These are phyloP conservation scores for Drosophila malerkotliana DNA, from an alignment of 1,140 invertebrate genomes.

Conservation along the genomic window DNA sequence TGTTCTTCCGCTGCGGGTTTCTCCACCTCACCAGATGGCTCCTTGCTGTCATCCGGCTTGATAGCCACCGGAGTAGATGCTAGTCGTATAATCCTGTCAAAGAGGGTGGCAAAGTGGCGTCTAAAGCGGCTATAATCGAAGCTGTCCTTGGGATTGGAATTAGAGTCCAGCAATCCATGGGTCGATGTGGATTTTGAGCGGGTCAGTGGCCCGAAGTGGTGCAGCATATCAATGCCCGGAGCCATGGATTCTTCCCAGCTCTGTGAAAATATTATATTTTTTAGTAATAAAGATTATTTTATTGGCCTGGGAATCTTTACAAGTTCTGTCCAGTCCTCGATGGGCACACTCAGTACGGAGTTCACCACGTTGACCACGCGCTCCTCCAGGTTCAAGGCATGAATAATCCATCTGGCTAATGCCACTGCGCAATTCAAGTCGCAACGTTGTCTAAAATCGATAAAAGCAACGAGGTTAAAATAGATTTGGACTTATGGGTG, in stretches of 20 bases:
- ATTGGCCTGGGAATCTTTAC: conserved; percentile 20
- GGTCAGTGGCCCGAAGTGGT: conserved; percentile 78
- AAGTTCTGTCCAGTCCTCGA: conserved; percentile 78
- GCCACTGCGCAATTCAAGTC: conserved; percentile 77
- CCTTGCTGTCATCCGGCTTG: conserved; percentile 3
- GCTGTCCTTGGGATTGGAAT: conserved; percentile 37
- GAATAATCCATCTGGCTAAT: conserved; percentile 74
- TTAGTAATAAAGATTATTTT: not conserved
- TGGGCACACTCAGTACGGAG: conserved; percentile 68
- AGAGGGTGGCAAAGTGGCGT: conserved; percentile 69
- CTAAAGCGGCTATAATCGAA: conserved; percentile 77
- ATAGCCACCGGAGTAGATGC: conserved; percentile 42
- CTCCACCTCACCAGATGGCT: not conserved
- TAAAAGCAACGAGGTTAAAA: conserved; percentile 9
- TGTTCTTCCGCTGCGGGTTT: not conserved
- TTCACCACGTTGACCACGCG: conserved; percentile 72
- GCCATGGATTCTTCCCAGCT: conserved; percentile 83
- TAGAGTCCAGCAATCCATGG: conserved; percentile 59
- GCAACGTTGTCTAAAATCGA: conserved; percentile 66
- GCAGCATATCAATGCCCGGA: conserved; percentile 80
- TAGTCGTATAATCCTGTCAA: conserved; percentile 75
- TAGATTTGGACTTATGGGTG: not conserved
- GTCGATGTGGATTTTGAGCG: conserved; percentile 68
- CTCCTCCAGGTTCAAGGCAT: conserved; percentile 72
- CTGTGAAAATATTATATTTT: conserved; percentile 32